phyloP scores from a whole-genome alignment of 2,888 invertebrate genomes.

The Temnothorax rugatulus region DNA sequence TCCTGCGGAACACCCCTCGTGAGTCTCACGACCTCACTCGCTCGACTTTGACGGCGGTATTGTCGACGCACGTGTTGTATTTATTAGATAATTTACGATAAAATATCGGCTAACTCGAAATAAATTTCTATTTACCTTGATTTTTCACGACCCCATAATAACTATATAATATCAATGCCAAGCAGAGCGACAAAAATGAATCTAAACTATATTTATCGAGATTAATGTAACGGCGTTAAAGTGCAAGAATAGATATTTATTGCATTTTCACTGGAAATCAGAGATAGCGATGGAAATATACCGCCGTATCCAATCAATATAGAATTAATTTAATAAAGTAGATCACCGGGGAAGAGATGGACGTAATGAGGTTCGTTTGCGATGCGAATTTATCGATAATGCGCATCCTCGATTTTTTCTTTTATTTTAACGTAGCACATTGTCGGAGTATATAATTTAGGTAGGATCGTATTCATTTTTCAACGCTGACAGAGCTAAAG shows the following conservation, averaged over 20 bases:
- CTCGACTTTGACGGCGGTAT: background rate
- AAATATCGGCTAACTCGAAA: background rate
- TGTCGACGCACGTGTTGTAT: background rate
- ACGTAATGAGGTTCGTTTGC: conserved; percentile 11
- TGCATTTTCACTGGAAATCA: conserved; percentile 12
- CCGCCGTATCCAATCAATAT: background rate
- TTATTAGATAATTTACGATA: background rate
- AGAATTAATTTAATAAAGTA: conserved; percentile 27
- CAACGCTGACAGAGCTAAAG: conserved; percentile 10
- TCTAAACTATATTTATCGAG: background rate
- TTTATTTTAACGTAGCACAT: background rate
- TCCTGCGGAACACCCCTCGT: background rate
- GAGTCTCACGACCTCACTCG: background rate
- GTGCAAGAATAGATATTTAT: conserved; percentile 3
- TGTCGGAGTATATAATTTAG: conserved; percentile 43
- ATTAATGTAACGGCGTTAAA: background rate
- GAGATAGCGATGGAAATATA: background rate
- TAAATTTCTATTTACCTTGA: background rate
- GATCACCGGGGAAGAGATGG: background rate
- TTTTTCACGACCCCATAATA: background rate
- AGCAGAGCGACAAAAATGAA: background rate
- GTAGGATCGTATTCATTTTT: conserved; percentile 30
- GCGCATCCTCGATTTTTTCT: background rate
- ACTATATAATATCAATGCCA: background rate
- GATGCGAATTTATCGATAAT: conserved; percentile 34